A percentile compares a stretch with the other conserved stretches of the same genome.
phyloP scores from a whole-genome alignment of 2,113 vertebrate genomes.

The Amphiprion percula region DNA sequence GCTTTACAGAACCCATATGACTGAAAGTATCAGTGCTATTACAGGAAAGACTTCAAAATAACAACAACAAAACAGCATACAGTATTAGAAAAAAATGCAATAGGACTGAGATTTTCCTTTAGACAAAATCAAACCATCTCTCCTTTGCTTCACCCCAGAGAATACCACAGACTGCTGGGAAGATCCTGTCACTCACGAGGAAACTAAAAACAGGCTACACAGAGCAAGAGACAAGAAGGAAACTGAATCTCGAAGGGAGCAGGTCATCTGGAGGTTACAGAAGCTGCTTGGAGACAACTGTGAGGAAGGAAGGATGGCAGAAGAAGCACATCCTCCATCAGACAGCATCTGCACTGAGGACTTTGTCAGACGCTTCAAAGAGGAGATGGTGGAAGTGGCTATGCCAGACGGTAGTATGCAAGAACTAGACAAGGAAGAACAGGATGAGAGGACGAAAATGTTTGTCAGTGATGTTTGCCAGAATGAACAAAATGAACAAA shows the following conservation, averaged over 20 bases:
- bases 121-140: background rate
- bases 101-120: too few species aligned
- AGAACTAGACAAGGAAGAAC: constrained; percentile 23
- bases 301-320: constrained; percentile 10
- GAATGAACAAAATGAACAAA: constrained; percentile 7
- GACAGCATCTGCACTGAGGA: constrained; percentile 88
- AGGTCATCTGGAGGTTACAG: constrained; percentile 77
- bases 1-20: too few species aligned
- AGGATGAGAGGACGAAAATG: constrained; percentile 1
- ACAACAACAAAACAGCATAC: too few species aligned
- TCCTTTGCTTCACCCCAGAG: constrained; percentile 44
- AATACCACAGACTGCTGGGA: background rate
- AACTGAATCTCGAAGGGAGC: constrained; percentile 69
- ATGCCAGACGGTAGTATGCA: constrained; percentile 9
- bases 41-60: background rate
- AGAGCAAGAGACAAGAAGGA: constrained; percentile 34
- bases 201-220: constrained; percentile 10
- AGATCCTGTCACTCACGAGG: constrained; percentile 5
- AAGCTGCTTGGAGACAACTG: constrained; percentile 70
- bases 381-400: constrained; percentile 77
- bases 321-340: constrained; percentile 55
- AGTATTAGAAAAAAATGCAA: too few species aligned
- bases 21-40: background rate
- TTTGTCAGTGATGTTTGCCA: constrained; percentile 9
- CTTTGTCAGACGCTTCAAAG: constrained; percentile 78